Evolutionary conservation across 2,888 invertebrate species (phyloP).

Genomic region (Monochamus alternatus): DNA sequence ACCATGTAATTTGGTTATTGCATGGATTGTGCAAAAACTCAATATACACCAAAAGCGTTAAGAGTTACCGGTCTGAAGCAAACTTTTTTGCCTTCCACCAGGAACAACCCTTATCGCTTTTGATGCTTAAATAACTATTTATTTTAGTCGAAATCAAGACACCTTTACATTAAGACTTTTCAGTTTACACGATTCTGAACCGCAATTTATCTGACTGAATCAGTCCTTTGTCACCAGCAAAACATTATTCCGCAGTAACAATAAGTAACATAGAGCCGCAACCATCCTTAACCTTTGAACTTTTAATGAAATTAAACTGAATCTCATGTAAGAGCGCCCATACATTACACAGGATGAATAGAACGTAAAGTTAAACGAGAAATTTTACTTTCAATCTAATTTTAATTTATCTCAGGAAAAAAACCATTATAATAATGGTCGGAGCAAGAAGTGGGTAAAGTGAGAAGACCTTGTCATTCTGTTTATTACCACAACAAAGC

Average conservation of each 20-base stretch:
- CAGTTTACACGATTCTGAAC: too few relatives aligned
- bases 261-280: neutral
- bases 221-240: neutral
- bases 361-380: neutral
- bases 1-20: too few relatives aligned
- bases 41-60: too few relatives aligned
- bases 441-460: neutral
- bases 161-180: too few relatives aligned
- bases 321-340: neutral
- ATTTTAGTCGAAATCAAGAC: too few relatives aligned
- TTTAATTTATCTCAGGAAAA: neutral
- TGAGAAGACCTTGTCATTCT: neutral
- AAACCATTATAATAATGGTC: neutral
- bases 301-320: neutral
- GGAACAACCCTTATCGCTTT: too few relatives aligned
- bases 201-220: too few relatives aligned
- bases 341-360: neutral
- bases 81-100: too few relatives aligned
- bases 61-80: too few relatives aligned
- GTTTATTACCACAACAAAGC: neutral
- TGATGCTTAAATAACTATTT: too few relatives aligned
- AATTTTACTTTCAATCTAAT: conserved; percentile 6
- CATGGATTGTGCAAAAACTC: too few relatives aligned
- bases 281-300: neutral
- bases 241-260: neutral